Evolutionary conservation across 2,797 vertebrate genomes (phyloP).

Genomic region (Microchirus variegatus): DNA sequence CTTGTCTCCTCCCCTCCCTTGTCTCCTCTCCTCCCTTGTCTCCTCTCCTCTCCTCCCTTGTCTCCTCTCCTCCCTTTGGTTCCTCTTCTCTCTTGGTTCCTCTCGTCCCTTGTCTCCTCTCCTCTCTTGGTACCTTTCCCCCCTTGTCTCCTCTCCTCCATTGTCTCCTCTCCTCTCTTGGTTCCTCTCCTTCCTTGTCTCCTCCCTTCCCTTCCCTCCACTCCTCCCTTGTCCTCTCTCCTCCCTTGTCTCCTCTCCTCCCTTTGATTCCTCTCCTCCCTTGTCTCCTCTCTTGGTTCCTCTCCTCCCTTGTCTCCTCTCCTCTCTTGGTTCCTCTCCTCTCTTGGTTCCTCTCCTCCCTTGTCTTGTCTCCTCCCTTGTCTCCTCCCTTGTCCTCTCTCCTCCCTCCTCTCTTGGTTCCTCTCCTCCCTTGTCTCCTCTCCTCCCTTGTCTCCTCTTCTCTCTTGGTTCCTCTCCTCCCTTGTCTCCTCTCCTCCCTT

Average conservation of each 20-base stretch:
- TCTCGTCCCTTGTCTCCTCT: not conserved
- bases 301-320: not conserved
- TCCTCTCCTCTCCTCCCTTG: too few relatives aligned
- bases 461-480: constrained; percentile 4
- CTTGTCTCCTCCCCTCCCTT: not conserved
- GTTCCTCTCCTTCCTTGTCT: not conserved
- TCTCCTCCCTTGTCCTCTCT: too few relatives aligned
- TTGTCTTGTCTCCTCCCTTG: not conserved
- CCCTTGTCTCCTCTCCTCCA: too few relatives aligned
- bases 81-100: not conserved
- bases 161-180: too few relatives aligned
- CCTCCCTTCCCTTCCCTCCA: constrained; percentile 2
- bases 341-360: not conserved
- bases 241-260: constrained; percentile 5
- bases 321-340: not conserved
- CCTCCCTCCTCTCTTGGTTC: not conserved
- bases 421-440: constrained; percentile 5
- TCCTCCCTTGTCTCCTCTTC: not conserved
- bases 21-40: constrained; percentile 10
- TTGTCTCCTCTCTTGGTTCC: too few relatives aligned
- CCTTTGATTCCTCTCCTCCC: too few relatives aligned
- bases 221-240: not conserved
- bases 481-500: too few relatives aligned
- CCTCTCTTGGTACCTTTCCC: constrained; percentile 4
- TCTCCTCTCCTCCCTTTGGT: not conserved